Conservation (phyloP, 53 echinoderm and acorn worm species). For the Echinometra lucunter region DNA sequence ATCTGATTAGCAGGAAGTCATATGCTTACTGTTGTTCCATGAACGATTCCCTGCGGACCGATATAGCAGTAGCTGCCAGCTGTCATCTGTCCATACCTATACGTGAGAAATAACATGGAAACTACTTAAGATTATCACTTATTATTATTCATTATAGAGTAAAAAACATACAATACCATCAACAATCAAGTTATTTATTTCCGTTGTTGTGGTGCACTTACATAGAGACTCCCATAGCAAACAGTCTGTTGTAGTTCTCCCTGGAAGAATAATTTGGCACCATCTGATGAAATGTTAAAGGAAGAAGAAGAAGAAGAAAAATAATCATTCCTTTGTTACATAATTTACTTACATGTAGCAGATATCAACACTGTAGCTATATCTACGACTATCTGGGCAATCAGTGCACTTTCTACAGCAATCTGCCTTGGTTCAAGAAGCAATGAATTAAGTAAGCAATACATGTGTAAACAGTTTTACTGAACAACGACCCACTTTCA, state of each 20-base stretch:
- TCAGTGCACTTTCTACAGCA: no score
- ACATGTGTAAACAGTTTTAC: no score
- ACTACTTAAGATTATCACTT: not conserved
- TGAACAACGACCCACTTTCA: no score
- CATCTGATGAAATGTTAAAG: slow-evolving; percentile 65
- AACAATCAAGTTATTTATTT: no score
- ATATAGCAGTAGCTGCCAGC: slow-evolving; percentile 98
- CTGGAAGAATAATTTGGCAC: slow-evolving; percentile 96
- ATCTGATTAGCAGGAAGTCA: not conserved
- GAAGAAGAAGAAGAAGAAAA: not conserved
- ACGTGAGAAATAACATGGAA: not conserved
- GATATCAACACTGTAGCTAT: no score
- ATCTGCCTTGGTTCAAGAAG: no score
- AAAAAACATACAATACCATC: no score
- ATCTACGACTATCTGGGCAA: no score
- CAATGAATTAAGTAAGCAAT: no score
- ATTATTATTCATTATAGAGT: no score
- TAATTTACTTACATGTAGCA: no score
- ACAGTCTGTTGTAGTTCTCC: slow-evolving; percentile 92
- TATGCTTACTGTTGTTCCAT: slow-evolving; percentile 92
- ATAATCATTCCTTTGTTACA: no score
- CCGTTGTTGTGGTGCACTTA: slow-evolving; percentile 85
- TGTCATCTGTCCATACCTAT: slow-evolving; percentile 99
- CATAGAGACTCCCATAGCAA: slow-evolving; percentile 96
- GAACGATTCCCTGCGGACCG: slow-evolving; percentile 98